Evolutionary conservation across 2,113 vertebrate genomes (phyloP).

Genomic region (Gavialis gangeticus): DNA sequence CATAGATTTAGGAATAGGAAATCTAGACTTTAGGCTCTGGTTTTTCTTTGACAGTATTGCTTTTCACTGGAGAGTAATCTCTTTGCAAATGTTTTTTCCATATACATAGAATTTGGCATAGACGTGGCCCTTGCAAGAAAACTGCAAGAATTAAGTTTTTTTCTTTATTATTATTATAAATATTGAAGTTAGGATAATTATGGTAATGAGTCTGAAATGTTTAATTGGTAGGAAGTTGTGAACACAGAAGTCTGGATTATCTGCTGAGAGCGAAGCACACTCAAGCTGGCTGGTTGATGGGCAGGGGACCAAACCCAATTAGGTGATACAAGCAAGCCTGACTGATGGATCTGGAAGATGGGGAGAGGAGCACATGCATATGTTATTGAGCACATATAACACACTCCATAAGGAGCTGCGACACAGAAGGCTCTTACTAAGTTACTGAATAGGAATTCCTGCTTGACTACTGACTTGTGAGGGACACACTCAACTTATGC

Average conservation of each 20-base stretch:
- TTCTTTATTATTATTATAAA: not conserved
- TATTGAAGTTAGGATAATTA: not conserved
- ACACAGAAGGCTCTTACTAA: accelerated
- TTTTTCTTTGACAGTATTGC: not conserved
- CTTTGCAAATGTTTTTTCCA: not conserved
- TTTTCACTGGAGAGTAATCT: not conserved
- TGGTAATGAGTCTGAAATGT: not conserved
- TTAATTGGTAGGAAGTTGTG: not conserved
- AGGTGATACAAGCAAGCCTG: not conserved
- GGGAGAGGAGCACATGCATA: not conserved
- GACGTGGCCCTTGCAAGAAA: not conserved
- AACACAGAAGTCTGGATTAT: not conserved
- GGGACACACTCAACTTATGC: not conserved
- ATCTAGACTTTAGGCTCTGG: not conserved
- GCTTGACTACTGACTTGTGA: not conserved
- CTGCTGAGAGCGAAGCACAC: not conserved
- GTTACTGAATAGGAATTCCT: not conserved
- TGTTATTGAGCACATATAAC: not conserved
- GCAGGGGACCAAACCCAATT: not conserved
- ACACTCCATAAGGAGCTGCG: constrained; percentile 36
- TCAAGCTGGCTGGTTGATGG: not conserved
- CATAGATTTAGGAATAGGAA: not conserved
- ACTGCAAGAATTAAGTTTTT: not conserved
- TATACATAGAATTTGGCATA: not conserved
- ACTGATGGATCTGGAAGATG: not conserved